Evolutionary conservation across 2,113 vertebrate genomes (phyloP), one percentile per base, ranked within the genome.

Genomic region (Zosterops borbonicus): DNA sequence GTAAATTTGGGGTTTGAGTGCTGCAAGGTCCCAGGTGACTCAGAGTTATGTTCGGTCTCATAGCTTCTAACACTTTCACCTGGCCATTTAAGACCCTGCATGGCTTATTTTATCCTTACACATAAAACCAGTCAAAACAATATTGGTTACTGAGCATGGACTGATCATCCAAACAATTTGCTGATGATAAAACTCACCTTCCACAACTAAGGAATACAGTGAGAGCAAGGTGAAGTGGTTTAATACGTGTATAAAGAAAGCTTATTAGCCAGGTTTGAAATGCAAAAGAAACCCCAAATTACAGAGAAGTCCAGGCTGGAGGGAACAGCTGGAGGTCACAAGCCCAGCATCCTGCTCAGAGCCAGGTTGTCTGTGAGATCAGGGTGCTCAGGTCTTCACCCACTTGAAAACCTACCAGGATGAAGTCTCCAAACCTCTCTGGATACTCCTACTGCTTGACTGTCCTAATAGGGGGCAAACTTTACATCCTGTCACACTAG

Each of bases 271-370:
- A 47, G 46, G n/a, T 60, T 22, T 28, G 28, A 55, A 77, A 81
- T 22, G 39, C 14, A 49, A 79, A 88, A 29, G 74, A 74, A 58
- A 69, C 12, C 67, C 28, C 14, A 59, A 71, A 76, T 8, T 67
- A 31, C 68, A 70, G 50, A 90, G 69, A 8, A 12, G 52, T 52
- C 21, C n/a, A 62, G 24, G 21, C 21, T 64, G 74, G 41, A 62
- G 11, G 12, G 37, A 39, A 70, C 8, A 59, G 8, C 2, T 1
- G 2, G 37, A 74, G n/a, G 23, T 52, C 41, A 56, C 2, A 1
- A 65, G 24, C 7, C 29, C 35, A 73, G 41, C 4, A 33, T 42
- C 9, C 20, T 52, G 41, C 69, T 65, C 50, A 42, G 74, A 81
- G 60, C 4, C 46, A 62, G 35, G 47, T 4, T 76, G 27, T 52